Evolutionary conservation across 2,113 vertebrate species (phyloP).

Genomic region (Onychorhynchus coronatus): DNA sequence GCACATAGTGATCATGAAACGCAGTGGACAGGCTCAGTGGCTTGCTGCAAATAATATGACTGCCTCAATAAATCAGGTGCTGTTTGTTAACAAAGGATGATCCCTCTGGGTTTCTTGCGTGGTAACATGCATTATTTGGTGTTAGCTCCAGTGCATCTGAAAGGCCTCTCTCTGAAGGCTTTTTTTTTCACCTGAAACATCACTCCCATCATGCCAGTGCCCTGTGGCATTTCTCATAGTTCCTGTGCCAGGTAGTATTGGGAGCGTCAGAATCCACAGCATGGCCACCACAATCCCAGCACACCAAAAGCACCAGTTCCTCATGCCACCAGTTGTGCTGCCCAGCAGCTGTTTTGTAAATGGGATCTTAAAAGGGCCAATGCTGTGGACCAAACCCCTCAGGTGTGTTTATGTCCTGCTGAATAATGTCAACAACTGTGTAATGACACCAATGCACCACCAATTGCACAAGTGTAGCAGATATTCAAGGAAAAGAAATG

Average conservation of each 20-base stretch:
- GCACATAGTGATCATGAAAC: background rate
- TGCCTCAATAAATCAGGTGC: background rate
- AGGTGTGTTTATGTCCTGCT: constrained; percentile 20
- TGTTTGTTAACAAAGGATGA: background rate
- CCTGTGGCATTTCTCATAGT: background rate
- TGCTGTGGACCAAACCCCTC: background rate
- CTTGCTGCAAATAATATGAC: background rate
- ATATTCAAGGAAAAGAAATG: background rate
- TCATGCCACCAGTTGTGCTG: background rate
- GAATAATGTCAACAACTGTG: background rate
- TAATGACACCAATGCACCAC: background rate
- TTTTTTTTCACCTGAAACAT: background rate
- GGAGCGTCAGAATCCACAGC: background rate
- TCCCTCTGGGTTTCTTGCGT: background rate
- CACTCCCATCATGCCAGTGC: background rate
- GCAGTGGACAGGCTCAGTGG: background rate
- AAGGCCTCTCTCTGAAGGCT: background rate
- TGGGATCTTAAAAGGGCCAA: background rate
- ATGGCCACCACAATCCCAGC: accelerated
- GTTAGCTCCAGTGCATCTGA: background rate
- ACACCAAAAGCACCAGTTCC: background rate
- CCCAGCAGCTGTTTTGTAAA: background rate
- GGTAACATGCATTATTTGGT: background rate
- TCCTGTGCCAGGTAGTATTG: background rate
- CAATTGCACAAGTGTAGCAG: background rate